Conservation (phyloP, 2,797 vertebrate species). For the Anabas testudineus region DNA sequence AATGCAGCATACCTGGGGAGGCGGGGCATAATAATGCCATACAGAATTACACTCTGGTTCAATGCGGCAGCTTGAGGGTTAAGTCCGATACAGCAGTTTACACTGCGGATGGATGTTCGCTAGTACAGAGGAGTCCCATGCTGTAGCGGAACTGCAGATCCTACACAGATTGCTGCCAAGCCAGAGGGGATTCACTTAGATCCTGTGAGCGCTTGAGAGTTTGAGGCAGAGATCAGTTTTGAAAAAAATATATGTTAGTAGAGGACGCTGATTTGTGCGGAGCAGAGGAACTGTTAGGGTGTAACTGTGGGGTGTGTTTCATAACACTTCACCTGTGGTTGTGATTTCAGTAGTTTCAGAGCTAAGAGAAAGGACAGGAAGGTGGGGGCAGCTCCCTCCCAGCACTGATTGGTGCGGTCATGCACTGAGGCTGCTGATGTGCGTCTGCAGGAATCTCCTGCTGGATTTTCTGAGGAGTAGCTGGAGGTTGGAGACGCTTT, state of each 20-base stretch:
- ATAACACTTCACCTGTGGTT: constrained; percentile 71
- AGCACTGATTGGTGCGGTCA: constrained; percentile 62
- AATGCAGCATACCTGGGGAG: constrained; percentile 70
- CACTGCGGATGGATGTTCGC: constrained; percentile 86
- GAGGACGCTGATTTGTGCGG: constrained; percentile 34
- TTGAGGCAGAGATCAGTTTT: constrained; percentile 37
- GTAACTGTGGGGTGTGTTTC: constrained; percentile 50
- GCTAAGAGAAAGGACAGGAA: constrained; percentile 37
- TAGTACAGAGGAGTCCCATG: constrained; percentile 82
- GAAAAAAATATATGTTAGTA: constrained; percentile 49
- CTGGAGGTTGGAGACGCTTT: constrained; percentile 53
- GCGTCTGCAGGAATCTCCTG: constrained; percentile 73
- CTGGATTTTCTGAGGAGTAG: constrained; percentile 66
- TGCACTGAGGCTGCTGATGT: constrained; percentile 63
- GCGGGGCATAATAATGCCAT: constrained; percentile 38
- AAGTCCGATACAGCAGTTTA: constrained; percentile 87
- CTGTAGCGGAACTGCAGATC: constrained; percentile 85
- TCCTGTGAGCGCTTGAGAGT: constrained; percentile 58
- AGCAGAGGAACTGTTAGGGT: constrained; percentile 41
- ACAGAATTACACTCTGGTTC: constrained; percentile 43
- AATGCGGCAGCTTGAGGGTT: constrained; percentile 74
- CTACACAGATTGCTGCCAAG: constrained; percentile 81
- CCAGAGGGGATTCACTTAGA: constrained; percentile 74
- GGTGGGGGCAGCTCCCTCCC: constrained; percentile 48
- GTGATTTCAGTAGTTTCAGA: constrained; percentile 57